These are phyloP conservation scores for Patella depressa DNA, from an alignment of 2,888 invertebrate species.

Conservation along the genomic window DNA sequence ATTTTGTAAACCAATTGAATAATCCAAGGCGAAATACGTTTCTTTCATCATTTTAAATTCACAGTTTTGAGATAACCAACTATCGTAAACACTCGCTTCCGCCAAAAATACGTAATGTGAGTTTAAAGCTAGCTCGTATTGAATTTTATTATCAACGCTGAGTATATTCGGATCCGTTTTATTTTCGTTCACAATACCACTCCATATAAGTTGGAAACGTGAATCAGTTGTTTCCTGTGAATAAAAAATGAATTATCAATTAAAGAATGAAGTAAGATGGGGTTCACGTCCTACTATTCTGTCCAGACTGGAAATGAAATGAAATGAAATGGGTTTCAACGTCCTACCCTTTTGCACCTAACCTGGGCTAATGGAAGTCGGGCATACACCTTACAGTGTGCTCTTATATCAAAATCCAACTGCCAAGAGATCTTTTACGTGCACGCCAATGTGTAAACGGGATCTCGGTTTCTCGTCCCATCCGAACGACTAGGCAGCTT, in stretches of 20 bases:
- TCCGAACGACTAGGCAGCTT: too few relatives aligned
- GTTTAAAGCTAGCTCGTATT: background rate
- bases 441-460: too few relatives aligned
- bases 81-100: background rate
- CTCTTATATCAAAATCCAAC: too few relatives aligned
- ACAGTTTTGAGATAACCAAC: background rate
- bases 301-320: too few relatives aligned
- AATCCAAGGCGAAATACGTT: background rate
- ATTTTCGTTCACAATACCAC: background rate
- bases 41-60: background rate
- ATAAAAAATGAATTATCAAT: background rate
- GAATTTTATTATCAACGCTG: background rate
- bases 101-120: background rate
- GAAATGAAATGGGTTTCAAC: too few relatives aligned
- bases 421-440: too few relatives aligned
- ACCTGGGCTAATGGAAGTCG: too few relatives aligned
- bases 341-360: too few relatives aligned
- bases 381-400: too few relatives aligned
- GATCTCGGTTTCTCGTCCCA: too few relatives aligned
- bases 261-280: too few relatives aligned
- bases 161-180: background rate
- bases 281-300: too few relatives aligned
- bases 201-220: background rate
- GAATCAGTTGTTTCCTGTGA: background rate
- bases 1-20: background rate